Evolutionary conservation across 2,113 vertebrate genomes (phyloP), one percentile per base, ranked within the genome.

Genomic region (Gadus chalcogrammus): DNA sequence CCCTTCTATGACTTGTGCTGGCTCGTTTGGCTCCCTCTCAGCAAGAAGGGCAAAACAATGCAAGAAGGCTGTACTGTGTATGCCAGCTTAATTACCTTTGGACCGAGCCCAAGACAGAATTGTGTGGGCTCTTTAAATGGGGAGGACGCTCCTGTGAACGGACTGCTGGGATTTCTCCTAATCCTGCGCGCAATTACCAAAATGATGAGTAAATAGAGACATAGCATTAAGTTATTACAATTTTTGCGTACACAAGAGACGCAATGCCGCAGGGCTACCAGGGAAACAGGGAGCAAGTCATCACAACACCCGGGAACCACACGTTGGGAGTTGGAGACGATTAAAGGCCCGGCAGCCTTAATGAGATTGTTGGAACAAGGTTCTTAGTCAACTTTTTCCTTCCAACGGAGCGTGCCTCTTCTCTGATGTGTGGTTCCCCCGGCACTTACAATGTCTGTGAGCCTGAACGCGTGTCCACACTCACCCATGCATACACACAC

Each of bases 161-260:
- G 59, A 42, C 72, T 28, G 55, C 22, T 65, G 67, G 63, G 82
- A 82, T 85, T 77, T 48, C 68, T 59, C 59, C 63, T 76, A 81
- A 84, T 86, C 48, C 70, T 31, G 69, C 61, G 56, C 70, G 69
- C 68, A 75, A 77, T 85, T 81, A 82, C 56, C 64, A 63, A 13
- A 0, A 77, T 78, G 64, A 61, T 77, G 77, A 68, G 65, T 56
- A 73, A 79, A 79, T 58, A 58, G 55, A 58, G 55, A n/a, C 55
- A 2, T 4, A 75, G 77, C 55, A 79, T 80, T 84, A 78, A 7
- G 52, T 66, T 70, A 28, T 72, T 58, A 58, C 73, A 79, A 73
- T 63, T 73, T 73, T 61, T 71, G 16, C 68, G 68, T 76, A 73
- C 74, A 66, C 68, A 83, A 65, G 42, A 27, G 18, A 82, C 72